Conservation (phyloP, 1,140 invertebrate genomes). For the Drosophila ficusphila region DNA sequence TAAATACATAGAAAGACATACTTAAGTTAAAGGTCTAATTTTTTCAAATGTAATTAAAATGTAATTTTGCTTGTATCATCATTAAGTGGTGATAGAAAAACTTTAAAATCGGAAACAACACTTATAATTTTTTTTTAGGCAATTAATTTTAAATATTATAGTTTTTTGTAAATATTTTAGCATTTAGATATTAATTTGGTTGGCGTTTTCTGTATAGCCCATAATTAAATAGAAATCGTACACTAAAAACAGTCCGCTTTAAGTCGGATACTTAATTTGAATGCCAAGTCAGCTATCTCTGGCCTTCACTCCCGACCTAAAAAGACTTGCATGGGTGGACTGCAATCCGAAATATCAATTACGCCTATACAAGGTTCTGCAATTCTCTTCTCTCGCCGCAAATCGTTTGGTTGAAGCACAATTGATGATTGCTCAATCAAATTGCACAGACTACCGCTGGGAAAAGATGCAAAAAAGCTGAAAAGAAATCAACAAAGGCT, state of each 20-base stretch:
- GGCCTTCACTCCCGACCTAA: neutral
- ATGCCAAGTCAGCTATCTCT: neutral
- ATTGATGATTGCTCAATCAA: constrained; percentile 73
- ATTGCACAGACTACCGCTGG: constrained; percentile 18
- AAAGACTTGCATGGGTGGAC: neutral
- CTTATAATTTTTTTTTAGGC: too few species aligned
- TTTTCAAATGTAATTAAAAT: too few species aligned
- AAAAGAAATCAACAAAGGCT: neutral
- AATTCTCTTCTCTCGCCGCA: constrained; percentile 15
- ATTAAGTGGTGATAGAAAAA: too few species aligned
- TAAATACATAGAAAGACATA: too few species aligned
- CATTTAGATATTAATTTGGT: too few species aligned
- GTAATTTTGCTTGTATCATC: too few species aligned
- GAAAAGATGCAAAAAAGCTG: neutral
- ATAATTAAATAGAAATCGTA: neutral
- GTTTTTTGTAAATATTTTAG: too few species aligned
- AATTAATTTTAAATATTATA: too few species aligned
- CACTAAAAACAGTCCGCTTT: neutral
- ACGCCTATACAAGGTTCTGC: neutral
- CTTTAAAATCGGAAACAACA: too few species aligned
- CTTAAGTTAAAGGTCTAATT: too few species aligned
- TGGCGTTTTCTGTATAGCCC: too few species aligned
- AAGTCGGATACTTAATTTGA: neutral
- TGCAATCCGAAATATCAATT: neutral
- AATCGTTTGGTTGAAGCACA: constrained; percentile 48